Conservation (phyloP, 2,797 vertebrate species). For the Perdix hodgsoniae region DNA sequence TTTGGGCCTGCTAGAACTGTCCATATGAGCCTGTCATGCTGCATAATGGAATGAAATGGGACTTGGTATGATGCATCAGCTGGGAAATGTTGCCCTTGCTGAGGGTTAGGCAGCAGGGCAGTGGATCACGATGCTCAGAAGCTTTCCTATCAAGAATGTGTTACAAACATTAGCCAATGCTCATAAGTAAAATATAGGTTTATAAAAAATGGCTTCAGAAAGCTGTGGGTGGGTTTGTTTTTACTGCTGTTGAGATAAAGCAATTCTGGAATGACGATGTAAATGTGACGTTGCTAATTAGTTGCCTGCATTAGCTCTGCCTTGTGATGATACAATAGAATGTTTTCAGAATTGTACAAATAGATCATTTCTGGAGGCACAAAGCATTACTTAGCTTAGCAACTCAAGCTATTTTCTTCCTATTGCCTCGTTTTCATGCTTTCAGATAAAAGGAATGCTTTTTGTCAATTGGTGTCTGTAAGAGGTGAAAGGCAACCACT, state of each 20-base stretch:
- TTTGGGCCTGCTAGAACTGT: not conserved
- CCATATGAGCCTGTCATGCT: not conserved
- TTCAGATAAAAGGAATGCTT: not conserved
- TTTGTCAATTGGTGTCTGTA: not conserved
- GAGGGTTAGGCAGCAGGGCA: not conserved
- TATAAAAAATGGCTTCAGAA: not conserved
- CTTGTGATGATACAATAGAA: not conserved
- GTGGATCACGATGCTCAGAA: not conserved
- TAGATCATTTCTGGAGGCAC: not conserved
- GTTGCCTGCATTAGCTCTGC: not conserved
- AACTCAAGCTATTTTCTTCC: not conserved
- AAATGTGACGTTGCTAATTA: not conserved
- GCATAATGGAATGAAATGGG: not conserved
- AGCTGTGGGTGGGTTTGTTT: not conserved
- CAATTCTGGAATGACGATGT: not conserved
- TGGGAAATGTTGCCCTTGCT: not conserved
- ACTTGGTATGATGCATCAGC: not conserved
- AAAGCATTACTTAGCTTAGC: not conserved
- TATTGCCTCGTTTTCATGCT: not conserved
- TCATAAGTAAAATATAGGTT: not conserved
- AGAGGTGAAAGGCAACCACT: not conserved
- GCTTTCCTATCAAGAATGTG: not conserved
- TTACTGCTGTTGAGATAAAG: not conserved
- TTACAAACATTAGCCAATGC: not conserved
- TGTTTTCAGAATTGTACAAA: not conserved